These are phyloP conservation scores for Acanthosoma haemorrhoidale DNA, from an alignment of 2,888 invertebrate genomes.

Conservation along the genomic window DNA sequence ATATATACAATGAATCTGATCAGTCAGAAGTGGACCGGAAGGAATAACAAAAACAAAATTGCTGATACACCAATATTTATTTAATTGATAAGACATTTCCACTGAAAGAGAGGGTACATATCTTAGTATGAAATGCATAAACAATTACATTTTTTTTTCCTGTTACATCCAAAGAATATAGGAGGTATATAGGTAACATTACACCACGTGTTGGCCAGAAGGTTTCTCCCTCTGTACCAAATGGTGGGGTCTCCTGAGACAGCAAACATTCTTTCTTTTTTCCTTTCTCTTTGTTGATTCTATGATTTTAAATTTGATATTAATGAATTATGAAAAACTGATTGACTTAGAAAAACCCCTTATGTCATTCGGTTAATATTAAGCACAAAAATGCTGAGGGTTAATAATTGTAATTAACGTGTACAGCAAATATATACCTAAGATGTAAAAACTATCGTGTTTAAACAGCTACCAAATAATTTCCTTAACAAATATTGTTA, in stretches of 20 bases:
- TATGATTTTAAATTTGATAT: no score
- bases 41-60: background rate
- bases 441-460: no score
- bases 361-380: no score
- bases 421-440: no score
- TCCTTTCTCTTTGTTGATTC: no score
- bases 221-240: conserved; percentile 1
- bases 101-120: background rate
- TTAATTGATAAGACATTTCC: background rate
- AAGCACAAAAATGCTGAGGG: no score
- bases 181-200: conserved; percentile 20
- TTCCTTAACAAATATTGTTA: background rate
- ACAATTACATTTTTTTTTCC: background rate
- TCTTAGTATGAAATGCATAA: background rate
- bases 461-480: conserved; percentile 14
- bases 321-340: no score
- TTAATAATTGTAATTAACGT: no score
- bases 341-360: no score
- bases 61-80: conserved; percentile 3
- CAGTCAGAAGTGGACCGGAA: no score
- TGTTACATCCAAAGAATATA: background rate
- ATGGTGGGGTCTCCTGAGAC: conserved; percentile 21
- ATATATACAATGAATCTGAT: no score
- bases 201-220: conserved; percentile 14
- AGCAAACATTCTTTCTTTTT: background rate